Evolutionary conservation across 2,888 invertebrate species (phyloP), one percentile per base, ranked within the genome.

Genomic region (Sinodicranocentrus sp.): DNA sequence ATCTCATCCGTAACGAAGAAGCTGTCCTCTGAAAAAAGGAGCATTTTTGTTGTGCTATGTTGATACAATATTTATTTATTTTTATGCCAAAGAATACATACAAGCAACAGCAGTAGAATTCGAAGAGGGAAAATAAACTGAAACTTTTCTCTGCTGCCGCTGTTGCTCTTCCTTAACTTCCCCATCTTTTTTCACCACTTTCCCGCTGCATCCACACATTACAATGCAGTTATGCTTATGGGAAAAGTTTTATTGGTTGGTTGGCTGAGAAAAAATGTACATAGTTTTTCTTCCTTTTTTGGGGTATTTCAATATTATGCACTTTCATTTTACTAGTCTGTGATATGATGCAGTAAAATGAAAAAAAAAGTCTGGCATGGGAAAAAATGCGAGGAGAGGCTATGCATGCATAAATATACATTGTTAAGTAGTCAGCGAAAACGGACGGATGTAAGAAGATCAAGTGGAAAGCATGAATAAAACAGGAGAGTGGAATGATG

Each of bases 211-310:
- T 52, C 15, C 57, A 57, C 57, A 57, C 57, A 21, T 57, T 59
- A 59, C 25, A 59, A 59, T 59, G 59, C 59, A 59, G 23, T 59
- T 59, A 59, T 25, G 59, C 59, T 59, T 59, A 59, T 59, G 63
- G 63, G 39, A 25, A 68, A 68, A 68, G 68, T 44, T 68, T 44
- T 68, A 68, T 68, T 68, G 68, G 68, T 19, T 44, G 48, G 33
- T 65, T 39, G 33, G 25, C 8, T 6, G n/a, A 19, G 68, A 59
- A 23, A 23, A 59, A 5, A 21, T 21, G 25, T 59, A 8, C 3
- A 17, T n/a, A 52, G 13, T n/a, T 52, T 52, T 39, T 8, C 13
- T 39, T 39, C 6, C 13, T 39, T 54, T 39, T 39, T 39, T 6
- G 6, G 39, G 6, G 39, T 39, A 39, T 8, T 39, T 6, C 39